phyloP scores from a whole-genome alignment of 2,113 vertebrate genomes.

The Nestor notabilis region DNA sequence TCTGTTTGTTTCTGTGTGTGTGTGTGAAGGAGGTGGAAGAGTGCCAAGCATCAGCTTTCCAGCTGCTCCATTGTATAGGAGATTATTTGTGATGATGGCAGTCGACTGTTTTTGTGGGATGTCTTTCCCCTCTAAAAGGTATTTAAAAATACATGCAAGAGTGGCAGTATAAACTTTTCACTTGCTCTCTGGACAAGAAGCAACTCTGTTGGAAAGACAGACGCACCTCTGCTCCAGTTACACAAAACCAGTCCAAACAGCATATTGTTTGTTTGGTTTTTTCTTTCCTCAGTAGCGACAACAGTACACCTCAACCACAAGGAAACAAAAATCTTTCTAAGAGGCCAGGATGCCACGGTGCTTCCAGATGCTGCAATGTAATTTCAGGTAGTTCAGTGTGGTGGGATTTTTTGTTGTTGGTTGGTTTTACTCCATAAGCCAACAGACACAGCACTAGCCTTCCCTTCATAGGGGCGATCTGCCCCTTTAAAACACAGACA shows the following conservation, averaged over 20 bases:
- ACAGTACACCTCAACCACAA: neutral
- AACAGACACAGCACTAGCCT: neutral
- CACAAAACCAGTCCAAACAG: fast-evolving
- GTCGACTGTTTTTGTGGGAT: neutral
- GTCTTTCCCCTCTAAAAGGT: neutral
- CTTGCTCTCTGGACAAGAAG: neutral
- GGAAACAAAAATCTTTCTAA: neutral
- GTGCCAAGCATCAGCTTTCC: neutral
- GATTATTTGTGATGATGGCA: neutral
- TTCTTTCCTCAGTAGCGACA: neutral
- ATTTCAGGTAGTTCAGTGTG: neutral
- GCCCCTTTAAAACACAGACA: neutral
- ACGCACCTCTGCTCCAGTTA: neutral
- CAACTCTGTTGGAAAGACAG: neutral
- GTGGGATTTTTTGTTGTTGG: neutral
- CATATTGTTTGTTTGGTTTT: neutral
- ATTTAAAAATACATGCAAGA: neutral
- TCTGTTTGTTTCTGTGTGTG: neutral
- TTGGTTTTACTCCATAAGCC: neutral
- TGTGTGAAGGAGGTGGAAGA: too few species aligned
- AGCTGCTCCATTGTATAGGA: neutral
- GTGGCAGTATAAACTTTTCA: neutral
- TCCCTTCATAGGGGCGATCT: neutral
- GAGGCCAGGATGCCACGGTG: neutral
- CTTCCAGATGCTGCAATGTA: neutral